Base-by-base conservation (phyloP, 2,888 invertebrate genomes). In the Portevinia maculata region DNA sequence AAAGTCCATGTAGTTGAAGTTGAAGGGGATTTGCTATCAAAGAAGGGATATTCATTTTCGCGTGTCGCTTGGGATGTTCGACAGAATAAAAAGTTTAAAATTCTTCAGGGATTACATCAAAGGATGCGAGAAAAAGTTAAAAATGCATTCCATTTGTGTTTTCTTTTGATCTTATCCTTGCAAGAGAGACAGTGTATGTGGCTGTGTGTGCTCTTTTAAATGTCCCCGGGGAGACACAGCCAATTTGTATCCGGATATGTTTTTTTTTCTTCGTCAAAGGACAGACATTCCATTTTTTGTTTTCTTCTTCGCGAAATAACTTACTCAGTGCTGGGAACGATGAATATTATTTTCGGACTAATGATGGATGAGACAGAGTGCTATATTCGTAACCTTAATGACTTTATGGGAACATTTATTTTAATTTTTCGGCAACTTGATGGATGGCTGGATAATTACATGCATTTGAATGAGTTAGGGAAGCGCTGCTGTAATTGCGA, bases 371-470 rank as follows among this genome's bases (percentile, higher is more conserved):
- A n/a, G n/a, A 67, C 71, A 60, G 44, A 67, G 48, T 76, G 57
- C 59, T 64, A 70, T 30, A 70, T 65, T 76, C 64, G 48, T 60
- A 60, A 37, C 67, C 71, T 55, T 83, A 83, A 83, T 73, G 83
- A 83, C 83, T 83, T 78, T 83, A 83, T 83, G 73, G 60, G 67
- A 73, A 62, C 57, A 57, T 83, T 76, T 83, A 57, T 83, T 83
- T 78, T 62, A 78, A 73, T 73, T 78, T 83, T 78, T 83, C 67
- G 78, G 67, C 67, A 78, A 78, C 71, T 55, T 78, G 83, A 83
- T 57, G 83, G 73, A 83, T 73, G 60, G 28, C 19, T 71, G 50
- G 41, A 67, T 78, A 83, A 83, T 81, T 81, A 76, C 76, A 76
- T 79, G 46, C 41, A 76, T 71, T 81, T 70, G 76, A 76, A 75